These are phyloP conservation scores for Oedothorax gibbosus DNA, from an alignment of 1,140 invertebrate genomes.

Conservation along the genomic window DNA sequence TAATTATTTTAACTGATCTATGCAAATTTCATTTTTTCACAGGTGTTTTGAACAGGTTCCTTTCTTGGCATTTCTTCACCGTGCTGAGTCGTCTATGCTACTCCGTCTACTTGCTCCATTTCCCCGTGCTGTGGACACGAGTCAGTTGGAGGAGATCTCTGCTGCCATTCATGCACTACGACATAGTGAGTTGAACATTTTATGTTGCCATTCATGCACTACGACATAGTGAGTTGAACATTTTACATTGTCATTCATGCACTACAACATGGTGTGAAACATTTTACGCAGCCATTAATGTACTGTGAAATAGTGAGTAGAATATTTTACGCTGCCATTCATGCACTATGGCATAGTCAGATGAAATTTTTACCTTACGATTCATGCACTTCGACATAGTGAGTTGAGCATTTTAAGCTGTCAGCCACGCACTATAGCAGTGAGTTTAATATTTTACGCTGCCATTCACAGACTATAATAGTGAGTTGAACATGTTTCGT, in stretches of 20 bases:
- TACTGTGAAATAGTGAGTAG: too few relatives aligned
- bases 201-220: not conserved
- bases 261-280: too few relatives aligned
- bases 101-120: conserved; percentile 90
- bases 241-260: not conserved
- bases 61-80: conserved; percentile 85
- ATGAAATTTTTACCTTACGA: too few relatives aligned
- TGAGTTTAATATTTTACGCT: too few relatives aligned
- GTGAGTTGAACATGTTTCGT: conserved; percentile 42
- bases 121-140: conserved; percentile 79
- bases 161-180: conserved; percentile 61
- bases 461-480: conserved; percentile 61
- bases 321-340: too few relatives aligned
- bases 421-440: too few relatives aligned
- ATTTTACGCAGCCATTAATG: too few relatives aligned
- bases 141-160: conserved; percentile 66
- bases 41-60: conserved; percentile 78
- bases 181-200: conserved; percentile 58
- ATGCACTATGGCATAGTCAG: too few relatives aligned
- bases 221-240: conserved; percentile 63
- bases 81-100: conserved; percentile 89
- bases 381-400: too few relatives aligned
- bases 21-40: conserved; percentile 24
- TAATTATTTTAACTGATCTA: too few relatives aligned
- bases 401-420: too few relatives aligned